Conservation (phyloP, 2,797 vertebrate species). For the Coilia nasus region DNA sequence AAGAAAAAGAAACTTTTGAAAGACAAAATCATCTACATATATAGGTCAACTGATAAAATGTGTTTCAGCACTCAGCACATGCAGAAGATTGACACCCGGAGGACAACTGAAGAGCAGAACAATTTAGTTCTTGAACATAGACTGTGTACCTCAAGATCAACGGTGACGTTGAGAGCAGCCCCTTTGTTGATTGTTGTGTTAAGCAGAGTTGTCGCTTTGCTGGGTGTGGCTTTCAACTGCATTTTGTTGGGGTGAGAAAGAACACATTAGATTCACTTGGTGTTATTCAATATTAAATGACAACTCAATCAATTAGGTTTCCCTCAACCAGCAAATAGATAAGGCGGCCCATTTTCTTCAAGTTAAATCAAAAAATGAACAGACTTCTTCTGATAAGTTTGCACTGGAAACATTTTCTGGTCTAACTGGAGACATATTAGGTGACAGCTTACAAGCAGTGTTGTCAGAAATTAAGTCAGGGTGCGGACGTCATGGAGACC, state of each 20-base stretch:
- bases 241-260: background rate
- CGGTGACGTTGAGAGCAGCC: slow-evolving; percentile 54
- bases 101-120: too few species aligned
- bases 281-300: background rate
- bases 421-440: background rate
- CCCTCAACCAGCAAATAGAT: background rate
- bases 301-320: too few species aligned
- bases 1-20: too few species aligned
- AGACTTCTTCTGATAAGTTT: background rate
- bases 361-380: background rate
- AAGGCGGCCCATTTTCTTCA: background rate
- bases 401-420: background rate
- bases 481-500: too few species aligned
- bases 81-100: too few species aligned
- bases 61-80: too few species aligned
- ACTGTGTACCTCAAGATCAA: slow-evolving; percentile 35
- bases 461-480: too few species aligned
- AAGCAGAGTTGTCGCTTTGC: background rate
- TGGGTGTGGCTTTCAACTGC: background rate
- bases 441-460: too few species aligned
- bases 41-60: too few species aligned
- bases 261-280: background rate
- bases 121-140: background rate
- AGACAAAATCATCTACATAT: background rate
- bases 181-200: slow-evolving; percentile 17